Evolutionary conservation across 2,797 vertebrate species (phyloP).

Genomic region (Neostethus bicornis): DNA sequence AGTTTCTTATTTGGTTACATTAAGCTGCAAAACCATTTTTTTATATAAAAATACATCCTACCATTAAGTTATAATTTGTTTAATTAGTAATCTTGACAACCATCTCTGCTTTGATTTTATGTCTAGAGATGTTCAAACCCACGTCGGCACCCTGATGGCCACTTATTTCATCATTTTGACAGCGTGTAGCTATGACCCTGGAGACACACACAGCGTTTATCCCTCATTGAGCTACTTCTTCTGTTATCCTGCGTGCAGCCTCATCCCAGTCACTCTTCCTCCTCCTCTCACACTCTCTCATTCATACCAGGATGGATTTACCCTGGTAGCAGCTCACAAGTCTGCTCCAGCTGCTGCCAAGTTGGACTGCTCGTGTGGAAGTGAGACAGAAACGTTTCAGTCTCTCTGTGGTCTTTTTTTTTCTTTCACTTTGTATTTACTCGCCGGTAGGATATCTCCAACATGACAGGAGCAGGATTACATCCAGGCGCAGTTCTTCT

Average conservation of each 20-base stretch:
- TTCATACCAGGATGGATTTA: slow-evolving; percentile 66
- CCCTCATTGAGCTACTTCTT: slow-evolving; percentile 45
- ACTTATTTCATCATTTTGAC: slow-evolving; percentile 33
- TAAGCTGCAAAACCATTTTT: too few species aligned
- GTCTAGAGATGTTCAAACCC: too few species aligned
- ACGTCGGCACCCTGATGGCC: slow-evolving; percentile 54
- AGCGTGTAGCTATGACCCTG: slow-evolving; percentile 51
- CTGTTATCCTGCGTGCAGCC: slow-evolving; percentile 70
- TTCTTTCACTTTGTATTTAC: slow-evolving; percentile 18
- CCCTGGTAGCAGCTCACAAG: slow-evolving; percentile 58
- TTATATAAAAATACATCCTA: too few species aligned
- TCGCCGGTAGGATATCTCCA: slow-evolving; percentile 45
- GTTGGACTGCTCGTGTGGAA: slow-evolving; percentile 46
- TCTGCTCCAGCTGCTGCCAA: slow-evolving; percentile 56
- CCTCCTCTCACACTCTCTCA: slow-evolving; percentile 27
- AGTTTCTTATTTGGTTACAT: too few species aligned
- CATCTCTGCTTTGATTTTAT: slow-evolving; percentile 38
- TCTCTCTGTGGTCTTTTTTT: slow-evolving; percentile 4
- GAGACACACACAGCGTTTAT: slow-evolving; percentile 62
- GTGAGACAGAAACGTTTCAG: slow-evolving; percentile 23
- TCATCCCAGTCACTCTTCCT: slow-evolving; percentile 33
- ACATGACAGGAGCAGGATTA: slow-evolving; percentile 73
- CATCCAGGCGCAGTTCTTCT: slow-evolving; percentile 73
- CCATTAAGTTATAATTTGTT: slow-evolving; percentile 19
- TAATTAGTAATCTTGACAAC: slow-evolving; percentile 56